Percentiles rank a stretch among this genome's conserved stretches.
phyloP scores from a whole-genome alignment of 2,888 invertebrate genomes.

The Timema cristinae region DNA sequence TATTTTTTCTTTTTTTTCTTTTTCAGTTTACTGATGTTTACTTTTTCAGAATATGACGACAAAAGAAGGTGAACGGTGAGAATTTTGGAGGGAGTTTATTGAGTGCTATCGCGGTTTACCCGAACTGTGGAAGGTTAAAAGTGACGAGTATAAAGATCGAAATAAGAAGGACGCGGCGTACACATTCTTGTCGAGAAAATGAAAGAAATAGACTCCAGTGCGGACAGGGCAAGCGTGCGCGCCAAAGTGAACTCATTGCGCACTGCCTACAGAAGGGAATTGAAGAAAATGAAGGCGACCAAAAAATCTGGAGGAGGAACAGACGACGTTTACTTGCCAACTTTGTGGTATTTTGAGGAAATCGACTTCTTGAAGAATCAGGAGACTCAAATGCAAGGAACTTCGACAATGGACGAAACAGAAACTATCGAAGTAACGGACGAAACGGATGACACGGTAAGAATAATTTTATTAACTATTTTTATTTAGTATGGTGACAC shows the following conservation, averaged over 20 bases:
- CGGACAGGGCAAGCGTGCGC: conserved; percentile 27
- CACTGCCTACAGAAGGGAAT: conserved; percentile 35
- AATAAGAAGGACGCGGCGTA: not conserved
- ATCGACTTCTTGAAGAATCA: conserved; percentile 1
- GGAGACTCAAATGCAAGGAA: conserved; percentile 9
- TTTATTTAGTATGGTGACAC: not conserved
- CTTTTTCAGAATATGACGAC: no score
- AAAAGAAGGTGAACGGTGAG: no score
- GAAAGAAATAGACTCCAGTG: conserved; percentile 24
- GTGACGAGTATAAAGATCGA: conserved; percentile 2
- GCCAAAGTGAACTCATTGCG: conserved; percentile 35
- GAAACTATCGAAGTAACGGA: conserved; percentile 1
- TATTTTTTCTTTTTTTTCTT: no score
- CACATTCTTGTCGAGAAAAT: no score
- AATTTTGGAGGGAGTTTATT: not conserved
- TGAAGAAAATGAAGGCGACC: conserved; percentile 33
- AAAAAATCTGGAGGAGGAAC: conserved; percentile 26
- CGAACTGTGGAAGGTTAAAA: conserved; percentile 2
- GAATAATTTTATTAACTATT: not conserved
- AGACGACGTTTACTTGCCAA: conserved; percentile 8
- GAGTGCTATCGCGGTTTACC: not conserved
- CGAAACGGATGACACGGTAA: conserved; percentile 1
- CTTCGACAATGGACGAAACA: not conserved
- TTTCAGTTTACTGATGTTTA: no score
- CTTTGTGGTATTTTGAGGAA: conserved; percentile 18